A percentile compares a stretch with the other conserved stretches of the same genome.
Evolutionary conservation across 2,888 invertebrate species (phyloP).

Genomic region (Ectobius pallidus): DNA sequence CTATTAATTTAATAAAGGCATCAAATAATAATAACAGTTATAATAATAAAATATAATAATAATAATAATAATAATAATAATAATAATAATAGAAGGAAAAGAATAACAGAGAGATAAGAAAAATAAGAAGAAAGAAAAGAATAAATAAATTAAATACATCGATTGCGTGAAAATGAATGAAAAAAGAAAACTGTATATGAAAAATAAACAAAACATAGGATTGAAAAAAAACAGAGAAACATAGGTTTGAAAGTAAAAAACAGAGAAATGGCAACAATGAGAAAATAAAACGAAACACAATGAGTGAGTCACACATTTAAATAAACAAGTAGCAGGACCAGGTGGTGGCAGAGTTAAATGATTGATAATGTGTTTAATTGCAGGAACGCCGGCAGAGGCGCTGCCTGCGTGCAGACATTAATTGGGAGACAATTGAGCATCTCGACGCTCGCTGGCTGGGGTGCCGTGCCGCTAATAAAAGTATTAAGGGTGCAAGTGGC

Average conservation of each 20-base stretch:
- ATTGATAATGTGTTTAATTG: not conserved
- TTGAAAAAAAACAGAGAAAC: too few species aligned
- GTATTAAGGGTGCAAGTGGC: constrained; percentile 27
- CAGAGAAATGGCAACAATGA: too few species aligned
- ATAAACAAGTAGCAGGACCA: not conserved
- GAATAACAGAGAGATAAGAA: not conserved
- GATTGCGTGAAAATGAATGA: too few species aligned
- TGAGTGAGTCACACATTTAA: too few species aligned
- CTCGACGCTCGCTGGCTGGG: constrained; percentile 17
- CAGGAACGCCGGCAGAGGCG: not conserved
- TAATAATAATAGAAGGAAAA: not conserved
- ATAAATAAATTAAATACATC: too few species aligned
- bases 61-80: not conserved
- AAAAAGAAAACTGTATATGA: not conserved
- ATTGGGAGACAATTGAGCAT: constrained; percentile 37
- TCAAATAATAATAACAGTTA: too few species aligned
- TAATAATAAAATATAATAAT: too few species aligned
- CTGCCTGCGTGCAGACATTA: constrained; percentile 30
- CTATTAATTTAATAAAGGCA: not conserved
- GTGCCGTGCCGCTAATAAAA: constrained; percentile 24
- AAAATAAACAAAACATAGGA: too few species aligned
- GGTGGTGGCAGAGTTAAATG: too few species aligned
- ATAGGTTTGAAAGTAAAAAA: too few species aligned
- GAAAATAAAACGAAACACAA: too few species aligned
- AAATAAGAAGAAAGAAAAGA: not conserved